A percentile compares a stretch with the other conserved stretches of the same genome.
Evolutionary conservation across 2,888 invertebrate species (phyloP).

Genomic region (Atherix ibis): DNA sequence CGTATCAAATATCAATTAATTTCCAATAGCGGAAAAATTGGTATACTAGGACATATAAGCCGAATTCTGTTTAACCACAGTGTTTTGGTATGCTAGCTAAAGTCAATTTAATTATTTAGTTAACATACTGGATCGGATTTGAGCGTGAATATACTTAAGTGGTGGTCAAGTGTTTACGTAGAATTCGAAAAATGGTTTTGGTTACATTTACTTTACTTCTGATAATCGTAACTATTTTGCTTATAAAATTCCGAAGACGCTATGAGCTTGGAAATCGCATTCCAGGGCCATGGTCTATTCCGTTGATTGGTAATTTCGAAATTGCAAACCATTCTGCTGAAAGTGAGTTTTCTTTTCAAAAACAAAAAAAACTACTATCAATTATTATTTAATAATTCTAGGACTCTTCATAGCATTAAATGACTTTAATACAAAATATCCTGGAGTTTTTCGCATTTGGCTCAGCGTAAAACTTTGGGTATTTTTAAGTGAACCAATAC

Average conservation of each 20-base stretch:
- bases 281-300: slow-evolving; percentile 26
- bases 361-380: background rate
- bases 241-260: slow-evolving; percentile 3
- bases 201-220: too few relatives aligned
- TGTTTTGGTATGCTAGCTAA: too few relatives aligned
- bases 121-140: too few relatives aligned
- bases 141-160: too few relatives aligned
- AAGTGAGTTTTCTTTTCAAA: slow-evolving; percentile 1
- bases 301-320: slow-evolving; percentile 26
- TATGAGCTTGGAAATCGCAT: slow-evolving; percentile 16
- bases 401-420: slow-evolving; percentile 13
- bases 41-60: too few relatives aligned
- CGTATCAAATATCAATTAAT: too few relatives aligned
- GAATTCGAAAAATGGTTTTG: too few relatives aligned
- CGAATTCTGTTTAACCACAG: too few relatives aligned
- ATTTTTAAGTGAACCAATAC: slow-evolving; percentile 24
- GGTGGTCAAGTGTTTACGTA: too few relatives aligned
- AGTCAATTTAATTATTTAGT: too few relatives aligned
- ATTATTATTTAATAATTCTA: background rate
- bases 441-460: slow-evolving; percentile 24
- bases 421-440: slow-evolving; percentile 18
- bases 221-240: too few relatives aligned
- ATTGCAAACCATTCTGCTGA: slow-evolving; percentile 15
- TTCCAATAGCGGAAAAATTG: too few relatives aligned
- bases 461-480: slow-evolving; percentile 27